Conservation (phyloP, 2,113 vertebrate species). For the Cinclus mexicanus region DNA sequence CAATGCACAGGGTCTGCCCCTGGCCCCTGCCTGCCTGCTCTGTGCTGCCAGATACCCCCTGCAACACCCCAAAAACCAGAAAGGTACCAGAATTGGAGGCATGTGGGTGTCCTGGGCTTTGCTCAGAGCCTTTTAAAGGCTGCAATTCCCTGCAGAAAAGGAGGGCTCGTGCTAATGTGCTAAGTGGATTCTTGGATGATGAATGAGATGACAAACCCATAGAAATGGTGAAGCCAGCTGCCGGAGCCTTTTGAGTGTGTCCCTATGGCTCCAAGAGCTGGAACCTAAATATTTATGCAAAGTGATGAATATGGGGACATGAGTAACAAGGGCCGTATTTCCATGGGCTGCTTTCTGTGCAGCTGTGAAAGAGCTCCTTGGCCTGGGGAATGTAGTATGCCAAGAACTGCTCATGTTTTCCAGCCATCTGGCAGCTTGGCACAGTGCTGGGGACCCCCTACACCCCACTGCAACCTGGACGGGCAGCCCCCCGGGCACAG, state of each 20-base stretch:
- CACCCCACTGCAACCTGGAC: neutral
- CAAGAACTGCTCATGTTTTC: neutral
- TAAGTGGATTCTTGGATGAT: neutral
- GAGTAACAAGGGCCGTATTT: neutral
- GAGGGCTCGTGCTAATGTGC: neutral
- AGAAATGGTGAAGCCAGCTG: neutral
- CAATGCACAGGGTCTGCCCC: neutral
- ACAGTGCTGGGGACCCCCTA: neutral
- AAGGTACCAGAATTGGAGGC: neutral
- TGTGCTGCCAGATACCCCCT: neutral
- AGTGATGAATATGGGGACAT: neutral
- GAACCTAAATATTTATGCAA: constrained; percentile 59
- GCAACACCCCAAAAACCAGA: neutral
- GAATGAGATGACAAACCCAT: neutral
- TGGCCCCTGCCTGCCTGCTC: neutral
- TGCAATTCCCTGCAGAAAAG: neutral
- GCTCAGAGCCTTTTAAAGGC: neutral
- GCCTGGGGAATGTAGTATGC: fast-evolving
- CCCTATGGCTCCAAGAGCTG: neutral
- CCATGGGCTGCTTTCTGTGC: neutral
- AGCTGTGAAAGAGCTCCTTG: neutral
- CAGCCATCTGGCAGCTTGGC: neutral
- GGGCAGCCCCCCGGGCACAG: neutral
- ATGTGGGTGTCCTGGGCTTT: neutral
- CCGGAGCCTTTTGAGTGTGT: neutral